These are phyloP conservation scores for Tetramorium parvispinum DNA, from an alignment of 1,140 invertebrate species.

Conservation along the genomic window DNA sequence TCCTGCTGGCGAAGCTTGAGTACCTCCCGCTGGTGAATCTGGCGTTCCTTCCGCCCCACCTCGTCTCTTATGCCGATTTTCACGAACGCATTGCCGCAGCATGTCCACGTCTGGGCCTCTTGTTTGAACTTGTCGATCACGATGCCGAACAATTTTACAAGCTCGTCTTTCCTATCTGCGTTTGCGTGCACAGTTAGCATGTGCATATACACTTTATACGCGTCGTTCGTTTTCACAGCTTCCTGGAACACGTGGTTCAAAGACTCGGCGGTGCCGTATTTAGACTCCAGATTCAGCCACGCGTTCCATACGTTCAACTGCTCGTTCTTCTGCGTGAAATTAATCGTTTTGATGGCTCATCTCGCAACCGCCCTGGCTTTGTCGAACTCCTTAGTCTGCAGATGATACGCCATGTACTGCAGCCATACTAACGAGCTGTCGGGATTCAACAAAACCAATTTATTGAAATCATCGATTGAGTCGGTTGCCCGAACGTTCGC, in stretches of 20 bases:
- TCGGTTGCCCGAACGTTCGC: slow-evolving; percentile 87
- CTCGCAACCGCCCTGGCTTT: slow-evolving; percentile 94
- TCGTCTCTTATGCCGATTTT: too few species aligned
- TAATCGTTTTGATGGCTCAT: slow-evolving; percentile 93
- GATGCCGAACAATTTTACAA: too few species aligned
- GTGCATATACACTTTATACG: slow-evolving; percentile 89
- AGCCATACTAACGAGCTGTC: slow-evolving; percentile 96
- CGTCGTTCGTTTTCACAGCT: slow-evolving; percentile 93
- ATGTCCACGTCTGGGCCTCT: too few species aligned
- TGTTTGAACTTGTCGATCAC: too few species aligned
- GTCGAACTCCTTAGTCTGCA: slow-evolving; percentile 95
- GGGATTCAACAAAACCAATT: slow-evolving; percentile 92
- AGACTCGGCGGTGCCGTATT: slow-evolving; percentile 92
- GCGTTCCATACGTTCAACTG: slow-evolving; percentile 97
- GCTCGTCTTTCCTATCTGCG: too few species aligned
- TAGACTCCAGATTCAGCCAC: slow-evolving; percentile 95
- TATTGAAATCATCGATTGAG: slow-evolving; percentile 95
- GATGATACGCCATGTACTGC: slow-evolving; percentile 94
- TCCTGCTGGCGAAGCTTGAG: slow-evolving; percentile 89
- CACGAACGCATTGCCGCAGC: too few species aligned
- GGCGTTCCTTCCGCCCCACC: slow-evolving; percentile 90
- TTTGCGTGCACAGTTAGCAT: too few species aligned
- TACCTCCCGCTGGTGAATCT: too few species aligned
- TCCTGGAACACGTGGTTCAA: slow-evolving; percentile 91
- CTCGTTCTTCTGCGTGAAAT: slow-evolving; percentile 93